phyloP scores from a whole-genome alignment of 2,888 invertebrate species.

The Sminthurinus aureus region DNA sequence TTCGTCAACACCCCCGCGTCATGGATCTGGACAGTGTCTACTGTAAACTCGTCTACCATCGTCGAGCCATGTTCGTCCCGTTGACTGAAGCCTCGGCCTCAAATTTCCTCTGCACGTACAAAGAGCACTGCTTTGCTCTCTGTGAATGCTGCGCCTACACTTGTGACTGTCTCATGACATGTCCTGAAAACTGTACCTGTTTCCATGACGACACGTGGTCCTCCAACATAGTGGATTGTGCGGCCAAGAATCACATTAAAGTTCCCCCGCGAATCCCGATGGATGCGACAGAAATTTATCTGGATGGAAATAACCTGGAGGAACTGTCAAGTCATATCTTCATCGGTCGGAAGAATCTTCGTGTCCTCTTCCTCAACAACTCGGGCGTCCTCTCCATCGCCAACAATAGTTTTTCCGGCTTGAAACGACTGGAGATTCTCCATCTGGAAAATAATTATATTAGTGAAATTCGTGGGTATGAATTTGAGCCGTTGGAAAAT shows the following conservation, averaged over 20 bases:
- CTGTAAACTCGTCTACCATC: slow-evolving; percentile 85
- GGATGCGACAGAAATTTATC: slow-evolving; percentile 93
- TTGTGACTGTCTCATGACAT: slow-evolving; percentile 97
- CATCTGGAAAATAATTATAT: slow-evolving; percentile 89
- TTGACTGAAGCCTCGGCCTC: slow-evolving; percentile 66
- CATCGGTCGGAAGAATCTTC: slow-evolving; percentile 88
- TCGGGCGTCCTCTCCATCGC: slow-evolving; percentile 84
- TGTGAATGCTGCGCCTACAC: slow-evolving; percentile 88
- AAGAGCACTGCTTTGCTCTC: slow-evolving; percentile 90
- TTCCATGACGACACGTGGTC: slow-evolving; percentile 95
- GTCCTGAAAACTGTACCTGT: slow-evolving; percentile 91
- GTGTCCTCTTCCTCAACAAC: slow-evolving; percentile 86
- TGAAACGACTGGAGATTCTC: slow-evolving; percentile 78
- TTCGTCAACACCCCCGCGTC: slow-evolving; percentile 86
- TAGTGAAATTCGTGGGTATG: slow-evolving; percentile 79
- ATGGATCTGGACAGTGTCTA: slow-evolving; percentile 90
- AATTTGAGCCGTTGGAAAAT: slow-evolving; percentile 81
- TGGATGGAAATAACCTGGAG: slow-evolving; percentile 90
- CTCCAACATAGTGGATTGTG: slow-evolving; percentile 91
- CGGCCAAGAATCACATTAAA: slow-evolving; percentile 65
- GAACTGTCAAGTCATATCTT: slow-evolving; percentile 88
- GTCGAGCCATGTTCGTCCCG: slow-evolving; percentile 84
- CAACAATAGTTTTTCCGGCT: slow-evolving; percentile 89
- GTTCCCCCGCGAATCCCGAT: slow-evolving; percentile 72
- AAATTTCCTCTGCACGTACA: slow-evolving; percentile 89